Evolutionary conservation across 2,888 invertebrate genomes (phyloP).

Genomic region (Mystacides longicornis): DNA sequence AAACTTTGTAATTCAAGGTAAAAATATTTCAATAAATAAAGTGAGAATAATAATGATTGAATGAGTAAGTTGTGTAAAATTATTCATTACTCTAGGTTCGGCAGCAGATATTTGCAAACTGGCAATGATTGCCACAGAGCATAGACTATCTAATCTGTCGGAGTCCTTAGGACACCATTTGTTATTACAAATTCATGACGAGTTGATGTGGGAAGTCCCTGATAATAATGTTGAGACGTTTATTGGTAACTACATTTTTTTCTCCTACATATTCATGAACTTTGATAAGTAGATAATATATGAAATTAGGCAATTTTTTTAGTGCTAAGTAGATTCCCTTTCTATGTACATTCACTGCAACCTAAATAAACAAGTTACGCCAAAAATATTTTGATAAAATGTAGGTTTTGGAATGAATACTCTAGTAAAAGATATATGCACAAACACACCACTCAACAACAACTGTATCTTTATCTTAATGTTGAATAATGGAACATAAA

Average conservation of each 20-base stretch:
- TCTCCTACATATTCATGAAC: background rate
- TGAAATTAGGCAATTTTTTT: background rate
- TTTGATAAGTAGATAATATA: no score
- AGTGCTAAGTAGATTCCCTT: background rate
- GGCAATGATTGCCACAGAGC: constrained; percentile 37
- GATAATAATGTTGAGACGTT: constrained; percentile 29
- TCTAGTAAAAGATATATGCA: no score
- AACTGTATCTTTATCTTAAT: no score
- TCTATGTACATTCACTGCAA: background rate
- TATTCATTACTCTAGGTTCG: constrained; percentile 35
- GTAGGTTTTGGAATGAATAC: no score
- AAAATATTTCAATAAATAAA: no score
- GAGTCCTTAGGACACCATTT: constrained; percentile 29
- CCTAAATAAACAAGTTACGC: no score
- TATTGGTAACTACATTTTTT: constrained; percentile 31
- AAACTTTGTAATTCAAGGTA: constrained; percentile 46
- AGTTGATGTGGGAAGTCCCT: constrained; percentile 44
- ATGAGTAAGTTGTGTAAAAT: no score
- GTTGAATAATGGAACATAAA: no score
- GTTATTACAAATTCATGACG: constrained; percentile 47
- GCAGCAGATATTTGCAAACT: constrained; percentile 47
- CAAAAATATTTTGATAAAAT: no score
- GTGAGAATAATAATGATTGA: background rate
- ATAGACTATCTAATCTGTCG: constrained; percentile 27
- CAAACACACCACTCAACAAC: no score